Base-by-base conservation (phyloP, 2,888 invertebrate species). In the Sacculina carcini region DNA sequence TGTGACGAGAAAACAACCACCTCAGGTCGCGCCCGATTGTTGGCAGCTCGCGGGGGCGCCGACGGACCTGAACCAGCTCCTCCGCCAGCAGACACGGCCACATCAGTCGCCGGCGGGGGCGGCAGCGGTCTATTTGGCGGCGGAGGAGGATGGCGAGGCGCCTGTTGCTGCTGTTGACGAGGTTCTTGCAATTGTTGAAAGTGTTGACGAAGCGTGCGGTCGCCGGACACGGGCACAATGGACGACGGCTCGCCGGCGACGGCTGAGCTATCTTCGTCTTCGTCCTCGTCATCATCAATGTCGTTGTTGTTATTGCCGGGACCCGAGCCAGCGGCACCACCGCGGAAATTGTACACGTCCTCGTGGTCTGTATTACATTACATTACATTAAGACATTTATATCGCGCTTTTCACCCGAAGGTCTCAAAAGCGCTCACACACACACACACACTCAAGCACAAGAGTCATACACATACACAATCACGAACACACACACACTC, bases 131-230 rank as follows among this genome's bases (percentile, higher is more conserved):
- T 79, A 50, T 77, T 78, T 57, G 78, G 77, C 58, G 76, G 76
- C 63, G 78, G 81, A 26, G 42, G 42, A 32, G 55, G 48, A 36
- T 55, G 47, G 12, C 58, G 59, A 5, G 58, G 84, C 21, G 36
- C 31, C 49, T 54, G 24, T 52, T 53, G 57, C 10, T 36, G 39
- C 2, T 42, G 26, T 19, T 50, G 48, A 19, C 32, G 36, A n/a
- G 36, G 52, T 38, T 64, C 87, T 68, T 96, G 96, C 59, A 96
- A 87, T 67, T 92, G 87, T 65, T 92, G 90, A 75, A 98, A 98
- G 71, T 96, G 96, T 54, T 94, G 76, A 42, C 94, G 77, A 55
- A 98, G 72, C 12, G 96, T 98, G 65, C 94, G 90, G 52, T 94
- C 94, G 54, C 86, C 86, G 54, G 75, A 75, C 50, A 79, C 78